A percentile compares a stretch with the other conserved stretches of the same genome.
These are phyloP conservation scores for Macrophya annulata DNA, from an alignment of 2,888 invertebrate genomes.

Conservation along the genomic window DNA sequence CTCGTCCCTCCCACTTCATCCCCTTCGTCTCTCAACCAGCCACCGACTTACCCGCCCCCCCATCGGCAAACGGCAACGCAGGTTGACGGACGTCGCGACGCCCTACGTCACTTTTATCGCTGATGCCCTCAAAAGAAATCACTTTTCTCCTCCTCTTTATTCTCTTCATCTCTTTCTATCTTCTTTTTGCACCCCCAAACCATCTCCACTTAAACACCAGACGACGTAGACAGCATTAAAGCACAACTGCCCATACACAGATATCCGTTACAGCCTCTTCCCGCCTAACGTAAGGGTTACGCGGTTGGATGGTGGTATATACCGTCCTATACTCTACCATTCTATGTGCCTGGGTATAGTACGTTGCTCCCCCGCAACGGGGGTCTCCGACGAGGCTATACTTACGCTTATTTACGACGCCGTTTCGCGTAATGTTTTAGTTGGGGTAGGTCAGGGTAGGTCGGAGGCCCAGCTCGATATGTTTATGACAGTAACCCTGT, in stretches of 20 bases:
- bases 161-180: not conserved
- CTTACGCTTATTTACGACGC: constrained; percentile 78
- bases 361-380: constrained; percentile 41
- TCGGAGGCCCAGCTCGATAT: constrained; percentile 69
- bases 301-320: constrained; percentile 16
- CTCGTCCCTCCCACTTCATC: constrained; percentile 34
- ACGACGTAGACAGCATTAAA: constrained; percentile 19
- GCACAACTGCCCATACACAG: constrained; percentile 34
- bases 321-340: constrained; percentile 22
- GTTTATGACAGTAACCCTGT: constrained; percentile 73
- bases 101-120: constrained; percentile 77
- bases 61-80: constrained; percentile 64
- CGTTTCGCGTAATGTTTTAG: constrained; percentile 75
- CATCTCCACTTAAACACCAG: not conserved
- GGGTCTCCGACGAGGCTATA: constrained; percentile 68
- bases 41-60: constrained; percentile 34
- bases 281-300: constrained; percentile 30
- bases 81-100: constrained; percentile 79
- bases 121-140: constrained; percentile 65
- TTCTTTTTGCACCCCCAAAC: too few relatives aligned
- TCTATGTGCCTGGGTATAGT: constrained; percentile 15
- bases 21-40: constrained; percentile 3
- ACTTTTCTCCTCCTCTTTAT: constrained; percentile 39
- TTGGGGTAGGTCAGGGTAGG: constrained; percentile 75
- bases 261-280: not conserved